Evolutionary conservation across 1,140 invertebrate genomes (phyloP).

Genomic region (Leptoteleia sp.): DNA sequence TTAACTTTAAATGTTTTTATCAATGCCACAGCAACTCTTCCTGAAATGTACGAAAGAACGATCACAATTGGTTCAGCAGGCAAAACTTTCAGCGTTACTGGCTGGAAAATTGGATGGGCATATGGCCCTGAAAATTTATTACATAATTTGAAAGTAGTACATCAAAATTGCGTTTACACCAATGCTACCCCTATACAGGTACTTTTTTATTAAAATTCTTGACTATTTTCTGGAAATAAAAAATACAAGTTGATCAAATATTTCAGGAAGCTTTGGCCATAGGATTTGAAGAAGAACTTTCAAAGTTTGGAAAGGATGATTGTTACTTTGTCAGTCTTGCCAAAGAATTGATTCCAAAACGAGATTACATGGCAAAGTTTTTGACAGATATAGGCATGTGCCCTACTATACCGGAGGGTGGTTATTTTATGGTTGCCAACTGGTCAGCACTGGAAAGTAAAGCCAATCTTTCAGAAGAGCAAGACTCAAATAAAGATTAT

Average conservation of each 20-base stretch:
- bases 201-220: slow-evolving; percentile 37
- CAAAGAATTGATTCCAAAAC: slow-evolving; percentile 89
- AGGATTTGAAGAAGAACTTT: slow-evolving; percentile 93
- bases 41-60: slow-evolving; percentile 98
- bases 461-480: slow-evolving; percentile 85
- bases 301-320: slow-evolving; percentile 86
- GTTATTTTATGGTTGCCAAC: slow-evolving; percentile 98
- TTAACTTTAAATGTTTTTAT: not conserved
- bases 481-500: slow-evolving; percentile 91
- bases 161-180: slow-evolving; percentile 97
- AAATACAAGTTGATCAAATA: too few species aligned
- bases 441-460: slow-evolving; percentile 88
- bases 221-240: too few species aligned
- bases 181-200: slow-evolving; percentile 92
- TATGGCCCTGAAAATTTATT: slow-evolving; percentile 93
- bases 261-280: slow-evolving; percentile 93
- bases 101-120: slow-evolving; percentile 99
- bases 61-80: slow-evolving; percentile 98
- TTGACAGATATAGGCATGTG: slow-evolving; percentile 91
- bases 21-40: slow-evolving; percentile 87
- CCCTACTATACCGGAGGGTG: slow-evolving; percentile 96
- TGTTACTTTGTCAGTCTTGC: slow-evolving; percentile 93
- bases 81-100: slow-evolving; percentile 98
- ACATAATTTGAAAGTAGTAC: slow-evolving; percentile 90
- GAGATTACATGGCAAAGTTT: slow-evolving; percentile 91